These are phyloP conservation scores for Myripristis jacobus DNA, from an alignment of 2,797 vertebrate genomes.

Conservation along the genomic window DNA sequence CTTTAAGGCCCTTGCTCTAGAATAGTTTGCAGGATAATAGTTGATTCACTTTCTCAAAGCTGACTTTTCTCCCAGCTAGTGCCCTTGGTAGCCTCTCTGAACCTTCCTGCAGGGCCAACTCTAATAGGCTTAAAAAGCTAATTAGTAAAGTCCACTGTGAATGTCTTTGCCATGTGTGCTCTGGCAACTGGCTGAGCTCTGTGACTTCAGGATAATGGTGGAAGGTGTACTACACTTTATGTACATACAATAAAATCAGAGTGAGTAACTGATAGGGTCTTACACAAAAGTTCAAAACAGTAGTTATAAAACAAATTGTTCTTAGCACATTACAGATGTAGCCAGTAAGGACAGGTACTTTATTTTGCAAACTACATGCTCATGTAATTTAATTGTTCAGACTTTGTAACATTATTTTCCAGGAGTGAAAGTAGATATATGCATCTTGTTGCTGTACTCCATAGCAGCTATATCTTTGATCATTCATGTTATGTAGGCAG, in stretches of 20 bases:
- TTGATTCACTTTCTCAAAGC: conserved; percentile 16
- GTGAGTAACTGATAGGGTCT: conserved; percentile 1
- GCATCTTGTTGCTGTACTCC: conserved; percentile 50
- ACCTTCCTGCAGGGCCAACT: conserved; percentile 32
- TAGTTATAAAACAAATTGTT: conserved; percentile 7
- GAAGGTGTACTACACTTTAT: conserved; percentile 15
- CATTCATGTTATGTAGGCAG: conserved; percentile 78
- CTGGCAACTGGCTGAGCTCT: conserved; percentile 39
- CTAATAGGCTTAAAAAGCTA: conserved; percentile 53
- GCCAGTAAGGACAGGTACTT: not conserved
- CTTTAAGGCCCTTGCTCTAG: not conserved
- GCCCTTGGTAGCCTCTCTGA: conserved; percentile 27
- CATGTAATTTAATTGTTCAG: conserved; percentile 30
- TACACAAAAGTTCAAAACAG: not conserved
- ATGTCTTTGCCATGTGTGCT: conserved; percentile 24
- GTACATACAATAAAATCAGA: conserved; percentile 10
- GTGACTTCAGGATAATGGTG: conserved; percentile 16
- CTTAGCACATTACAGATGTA: too few species aligned
- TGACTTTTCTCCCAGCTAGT: conserved; percentile 19
- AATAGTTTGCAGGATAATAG: conserved; percentile 15
- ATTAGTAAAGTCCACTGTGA: conserved; percentile 45
- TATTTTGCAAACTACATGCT: conserved; percentile 28
- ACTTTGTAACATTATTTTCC: conserved; percentile 48
- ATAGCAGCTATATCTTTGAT: conserved; percentile 58
- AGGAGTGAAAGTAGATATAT: conserved; percentile 47